Evolutionary conservation across 2,888 invertebrate genomes (phyloP), one percentile per base, ranked within the genome.

Genomic region (Biston stratarius): DNA sequence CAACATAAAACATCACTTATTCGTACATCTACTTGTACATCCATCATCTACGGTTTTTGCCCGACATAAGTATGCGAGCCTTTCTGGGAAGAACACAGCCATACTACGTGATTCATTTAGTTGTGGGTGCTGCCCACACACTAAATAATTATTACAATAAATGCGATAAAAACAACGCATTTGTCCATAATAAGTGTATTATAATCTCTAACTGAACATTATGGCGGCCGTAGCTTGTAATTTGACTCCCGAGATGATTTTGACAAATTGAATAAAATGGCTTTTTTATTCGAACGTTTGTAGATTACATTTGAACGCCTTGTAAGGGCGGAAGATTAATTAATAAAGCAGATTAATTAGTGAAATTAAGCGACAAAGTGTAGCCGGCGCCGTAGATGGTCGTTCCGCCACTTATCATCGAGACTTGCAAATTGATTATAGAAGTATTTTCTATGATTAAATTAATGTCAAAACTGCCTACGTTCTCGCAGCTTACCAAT

Each of bases 111-210:
- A 83, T 72, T 83, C 82, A 83, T 66, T 61, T 45, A 69, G 71
- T 67, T 70, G 83, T 84, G 83, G 84, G 83, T 78, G 81, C 78
- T 75, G 73, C 84, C 83, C 80, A 83, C 83, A 61, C 64, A 8
- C 47, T 51, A 67, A 67, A 75, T 77, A 74, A 79, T 83, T 81
- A 82, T 82, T 73, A 81, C 75, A 77, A 79, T 80, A 81, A 73
- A 74, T 65, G 72, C 73, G 74, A 78, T 80, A 80, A 76, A 79
- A 80, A 75, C 79, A 75, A 61, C 77, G 74, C 75, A 78, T 78
- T 72, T 69, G 76, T 75, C 71, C 72, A 72, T 74, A 74, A 72
- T 65, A 49, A 64, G 66, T 69, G 61, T 69, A 68, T 72, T 69
- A 69, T 72, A 72, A 71, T 76, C 61, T 71, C 64, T 67, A 73